Evolutionary conservation across 2,113 vertebrate genomes (phyloP).

Genomic region (Campylomormyrus tamandua): DNA sequence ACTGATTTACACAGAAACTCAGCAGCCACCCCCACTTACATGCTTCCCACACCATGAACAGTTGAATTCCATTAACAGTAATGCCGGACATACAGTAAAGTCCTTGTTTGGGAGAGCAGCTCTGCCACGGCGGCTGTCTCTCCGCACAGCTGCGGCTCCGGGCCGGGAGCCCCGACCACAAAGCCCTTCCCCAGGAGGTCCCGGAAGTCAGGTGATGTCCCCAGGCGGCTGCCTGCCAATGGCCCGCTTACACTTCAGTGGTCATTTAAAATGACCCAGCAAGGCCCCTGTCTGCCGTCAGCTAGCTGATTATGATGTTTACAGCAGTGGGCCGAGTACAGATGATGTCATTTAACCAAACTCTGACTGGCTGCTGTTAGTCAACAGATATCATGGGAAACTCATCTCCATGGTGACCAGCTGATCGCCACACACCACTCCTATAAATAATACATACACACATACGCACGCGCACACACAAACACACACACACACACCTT

Average conservation of each 20-base stretch:
- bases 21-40: background rate
- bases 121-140: background rate
- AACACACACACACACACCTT: background rate
- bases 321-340: conserved; percentile 41
- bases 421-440: background rate
- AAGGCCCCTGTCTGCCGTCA: conserved; percentile 34
- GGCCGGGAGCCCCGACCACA: background rate
- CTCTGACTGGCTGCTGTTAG: background rate
- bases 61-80: background rate
- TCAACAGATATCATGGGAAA: background rate
- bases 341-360: conserved; percentile 40
- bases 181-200: conserved; percentile 32
- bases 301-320: conserved; percentile 49
- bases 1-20: background rate
- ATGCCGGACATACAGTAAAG: background rate
- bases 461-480: background rate
- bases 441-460: background rate
- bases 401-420: background rate
- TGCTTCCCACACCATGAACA: background rate
- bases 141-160: conserved; percentile 12
- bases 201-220: conserved; percentile 44
- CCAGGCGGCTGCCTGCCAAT: conserved; percentile 4
- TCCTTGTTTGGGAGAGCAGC: background rate
- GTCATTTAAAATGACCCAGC: background rate
- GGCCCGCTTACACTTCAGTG: conserved; percentile 34